Percentiles rank a stretch among this genome's conserved stretches.
Conservation (phyloP, 2,888 invertebrate genomes). For the Labia minor region DNA sequence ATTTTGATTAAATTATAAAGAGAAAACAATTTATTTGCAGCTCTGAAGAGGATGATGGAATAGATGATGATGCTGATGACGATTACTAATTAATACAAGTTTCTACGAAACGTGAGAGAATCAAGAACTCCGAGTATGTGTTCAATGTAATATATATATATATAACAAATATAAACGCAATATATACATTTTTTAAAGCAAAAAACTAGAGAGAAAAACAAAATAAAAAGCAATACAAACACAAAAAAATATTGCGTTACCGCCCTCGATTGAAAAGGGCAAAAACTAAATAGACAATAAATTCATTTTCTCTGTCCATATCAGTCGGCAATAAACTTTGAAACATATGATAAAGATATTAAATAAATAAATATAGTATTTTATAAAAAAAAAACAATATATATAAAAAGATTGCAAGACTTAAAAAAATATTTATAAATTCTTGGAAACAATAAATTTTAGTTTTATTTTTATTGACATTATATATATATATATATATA, state of each 20-base stretch:
- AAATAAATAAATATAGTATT: neutral
- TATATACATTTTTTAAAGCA: neutral
- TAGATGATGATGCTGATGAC: neutral
- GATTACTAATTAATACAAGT: neutral
- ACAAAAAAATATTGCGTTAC: neutral
- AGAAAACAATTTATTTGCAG: neutral
- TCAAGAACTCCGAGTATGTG: conserved; percentile 13
- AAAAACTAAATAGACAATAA: neutral
- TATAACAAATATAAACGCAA: neutral
- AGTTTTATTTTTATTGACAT: neutral
- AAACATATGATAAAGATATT: neutral
- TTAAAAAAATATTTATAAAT: neutral
- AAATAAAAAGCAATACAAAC: neutral
- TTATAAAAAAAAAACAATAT: neutral
- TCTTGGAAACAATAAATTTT: neutral
- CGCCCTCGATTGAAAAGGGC: neutral
- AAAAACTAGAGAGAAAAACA: neutral
- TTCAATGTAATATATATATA: neutral
- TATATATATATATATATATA: conserved; percentile 21
- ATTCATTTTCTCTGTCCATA: conserved; percentile 9
- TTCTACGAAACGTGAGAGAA: conserved; percentile 13
- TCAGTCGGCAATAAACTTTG: neutral
- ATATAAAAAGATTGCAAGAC: neutral
- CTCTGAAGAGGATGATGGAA: neutral
- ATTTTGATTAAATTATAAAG: neutral